Base-by-base conservation (phyloP, 1,140 invertebrate genomes). In the Apis dorsata region DNA sequence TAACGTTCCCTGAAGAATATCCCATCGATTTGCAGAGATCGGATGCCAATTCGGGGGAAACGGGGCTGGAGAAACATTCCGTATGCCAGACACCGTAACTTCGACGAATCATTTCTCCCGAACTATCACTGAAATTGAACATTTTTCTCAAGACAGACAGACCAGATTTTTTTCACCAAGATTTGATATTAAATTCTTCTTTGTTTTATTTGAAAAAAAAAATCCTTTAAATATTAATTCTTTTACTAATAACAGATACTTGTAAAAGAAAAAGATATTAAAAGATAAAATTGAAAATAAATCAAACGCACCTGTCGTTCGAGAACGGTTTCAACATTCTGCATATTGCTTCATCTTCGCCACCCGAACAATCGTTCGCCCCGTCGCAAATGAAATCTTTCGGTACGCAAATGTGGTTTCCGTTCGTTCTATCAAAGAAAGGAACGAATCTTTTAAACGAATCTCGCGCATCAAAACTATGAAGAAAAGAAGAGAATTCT, bases 381-480 rank as follows among this genome's bases (percentile, higher is more conserved):
- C 95, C 96, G 87, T 97, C 97, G 89, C 97, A 97, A 2, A 97
- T 94, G 90, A 96, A 95, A 77, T 97, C 96, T 19, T 92, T 92
- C 0, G 96, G 94, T 44, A 97, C 94, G 86, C 97, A 97, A 34
- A 78, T 82, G 15, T 84, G 34, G 5, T 80, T 88, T 15, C 71
- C 87, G 55, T 21, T 88, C 13, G 4, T 49, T 15, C 76, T 83
- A 0, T 53, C 10, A 24, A 24, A 44, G n/a, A 19, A 44, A 44
- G 2, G 51, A n/a, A 15, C 21, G 24, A 60, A n/a, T 21, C 21
- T 11, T 21, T 4, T 5, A 13, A 55, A 13, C 53, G 12, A 15
- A 3, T 10, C 21, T 60, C 34, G 1, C n/a, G 19, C 0, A 63
- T 63, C n/a, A 24, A 63, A 1, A 21, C 1, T 24, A 24, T 24